A percentile compares a stretch with the other conserved stretches of the same genome.
Evolutionary conservation across 1,140 invertebrate species (phyloP).

Genomic region (Caenorhabditis brenneri): DNA sequence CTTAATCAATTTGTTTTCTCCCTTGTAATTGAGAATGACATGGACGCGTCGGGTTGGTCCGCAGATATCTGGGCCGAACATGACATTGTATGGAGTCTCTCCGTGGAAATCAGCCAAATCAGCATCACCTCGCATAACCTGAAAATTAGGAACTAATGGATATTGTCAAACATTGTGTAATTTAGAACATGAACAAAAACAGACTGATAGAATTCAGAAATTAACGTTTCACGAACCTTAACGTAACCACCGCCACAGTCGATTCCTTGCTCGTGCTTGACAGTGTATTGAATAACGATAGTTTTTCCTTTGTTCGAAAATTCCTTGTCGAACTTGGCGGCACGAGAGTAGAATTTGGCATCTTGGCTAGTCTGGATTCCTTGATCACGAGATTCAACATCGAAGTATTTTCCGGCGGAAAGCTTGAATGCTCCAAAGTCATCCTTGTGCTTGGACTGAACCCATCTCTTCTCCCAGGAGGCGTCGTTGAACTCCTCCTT

Average conservation of each 20-base stretch:
- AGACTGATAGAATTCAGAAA: neutral
- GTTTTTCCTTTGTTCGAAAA: constrained; percentile 91
- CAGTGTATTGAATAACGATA: constrained; percentile 89
- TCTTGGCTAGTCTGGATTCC: constrained; percentile 85
- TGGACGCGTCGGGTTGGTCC: constrained; percentile 94
- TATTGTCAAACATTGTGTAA: too few species aligned
- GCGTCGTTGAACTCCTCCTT: constrained; percentile 69
- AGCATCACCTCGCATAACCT: constrained; percentile 65
- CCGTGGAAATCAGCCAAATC: constrained; percentile 64
- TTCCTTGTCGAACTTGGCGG: constrained; percentile 84
- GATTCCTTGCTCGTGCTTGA: constrained; percentile 99
- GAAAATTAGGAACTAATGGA: neutral
- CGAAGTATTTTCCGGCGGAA: constrained; percentile 92
- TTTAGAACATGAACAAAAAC: too few species aligned
- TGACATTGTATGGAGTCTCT: constrained; percentile 91
- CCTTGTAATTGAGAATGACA: constrained; percentile 98
- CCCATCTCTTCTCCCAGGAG: constrained; percentile 66
- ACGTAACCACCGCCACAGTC: constrained; percentile 98
- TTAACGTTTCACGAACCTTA: constrained; percentile 77
- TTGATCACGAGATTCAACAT: constrained; percentile 88
- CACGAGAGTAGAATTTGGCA: constrained; percentile 78
- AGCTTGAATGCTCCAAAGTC: constrained; percentile 92
- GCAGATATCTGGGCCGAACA: constrained; percentile 99
- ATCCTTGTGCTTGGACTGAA: constrained; percentile 70
- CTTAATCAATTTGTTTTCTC: constrained; percentile 94